Conservation (phyloP, 2,888 invertebrate genomes). For the Cerceris ruficornis region DNA sequence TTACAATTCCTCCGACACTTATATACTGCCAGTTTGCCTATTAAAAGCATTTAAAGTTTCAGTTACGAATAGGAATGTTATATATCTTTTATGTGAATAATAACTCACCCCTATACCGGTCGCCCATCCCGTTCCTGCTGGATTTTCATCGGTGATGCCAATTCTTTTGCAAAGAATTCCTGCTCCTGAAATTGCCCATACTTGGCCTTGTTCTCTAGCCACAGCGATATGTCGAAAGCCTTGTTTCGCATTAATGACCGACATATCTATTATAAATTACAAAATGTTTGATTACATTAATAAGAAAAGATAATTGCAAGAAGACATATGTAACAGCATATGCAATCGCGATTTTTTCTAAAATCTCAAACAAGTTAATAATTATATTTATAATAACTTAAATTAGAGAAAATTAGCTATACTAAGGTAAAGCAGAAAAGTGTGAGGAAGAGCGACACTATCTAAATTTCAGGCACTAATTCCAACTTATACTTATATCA, state of each 20-base stretch:
- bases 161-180: constrained; percentile 88
- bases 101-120: constrained; percentile 85
- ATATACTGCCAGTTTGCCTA: constrained; percentile 80
- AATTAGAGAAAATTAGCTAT: neutral
- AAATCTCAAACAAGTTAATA: neutral
- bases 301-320: neutral
- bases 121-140: constrained; percentile 91
- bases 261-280: constrained; percentile 68
- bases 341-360: constrained; percentile 1
- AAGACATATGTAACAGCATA: neutral
- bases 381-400: neutral
- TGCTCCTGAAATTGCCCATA: constrained; percentile 90
- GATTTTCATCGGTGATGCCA: constrained; percentile 88
- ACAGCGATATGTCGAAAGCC: constrained; percentile 89
- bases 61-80: neutral
- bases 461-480: constrained; percentile 13
- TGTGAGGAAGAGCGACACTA: neutral
- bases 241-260: constrained; percentile 78
- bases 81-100: constrained; percentile 6
- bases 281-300: neutral
- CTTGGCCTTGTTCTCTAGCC: constrained; percentile 84
- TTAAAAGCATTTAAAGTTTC: constrained; percentile 34
- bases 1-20: constrained; percentile 74
- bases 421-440: neutral
- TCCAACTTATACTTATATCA: constrained; percentile 43